These are phyloP conservation scores for Gymnocypris eckloni DNA, from an alignment of 2,797 vertebrate species.

Conservation along the genomic window DNA sequence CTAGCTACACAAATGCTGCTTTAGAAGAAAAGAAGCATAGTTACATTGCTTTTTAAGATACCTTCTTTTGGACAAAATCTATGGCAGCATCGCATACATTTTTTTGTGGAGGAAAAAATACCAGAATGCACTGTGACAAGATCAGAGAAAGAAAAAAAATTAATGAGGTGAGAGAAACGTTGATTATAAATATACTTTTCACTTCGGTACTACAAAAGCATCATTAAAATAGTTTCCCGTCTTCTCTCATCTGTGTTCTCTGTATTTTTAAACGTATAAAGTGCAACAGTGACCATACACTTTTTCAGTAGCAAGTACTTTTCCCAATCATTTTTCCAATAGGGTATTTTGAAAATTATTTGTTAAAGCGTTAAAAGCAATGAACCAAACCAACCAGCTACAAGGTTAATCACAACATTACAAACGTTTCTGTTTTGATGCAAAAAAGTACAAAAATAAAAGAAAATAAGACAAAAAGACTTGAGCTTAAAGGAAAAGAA, in stretches of 20 bases:
- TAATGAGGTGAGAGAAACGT: not conserved
- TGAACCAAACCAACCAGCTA: not conserved
- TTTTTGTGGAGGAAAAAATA: not conserved
- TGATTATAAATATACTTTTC: not conserved
- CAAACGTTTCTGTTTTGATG: too few species aligned
- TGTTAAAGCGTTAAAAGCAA: not conserved
- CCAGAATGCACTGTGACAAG: not conserved
- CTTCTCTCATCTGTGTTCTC: not conserved
- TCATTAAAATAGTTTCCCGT: not conserved
- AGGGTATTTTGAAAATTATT: not conserved
- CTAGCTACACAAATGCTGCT: not conserved
- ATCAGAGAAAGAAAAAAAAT: not conserved
- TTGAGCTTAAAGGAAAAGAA: too few species aligned
- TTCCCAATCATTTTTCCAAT: not conserved
- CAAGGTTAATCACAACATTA: not conserved
- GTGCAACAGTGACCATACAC: not conserved
- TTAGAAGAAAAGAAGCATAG: not conserved
- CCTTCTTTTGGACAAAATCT: constrained; percentile 13
- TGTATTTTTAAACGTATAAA: not conserved
- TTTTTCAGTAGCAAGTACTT: not conserved
- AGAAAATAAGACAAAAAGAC: not conserved
- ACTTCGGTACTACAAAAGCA: not conserved
- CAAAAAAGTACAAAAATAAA: too few species aligned
- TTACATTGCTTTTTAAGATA: not conserved
- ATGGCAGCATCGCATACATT: not conserved